These are phyloP conservation scores for Galleria mellonella DNA, from an alignment of 1,140 invertebrate genomes.

Conservation along the genomic window DNA sequence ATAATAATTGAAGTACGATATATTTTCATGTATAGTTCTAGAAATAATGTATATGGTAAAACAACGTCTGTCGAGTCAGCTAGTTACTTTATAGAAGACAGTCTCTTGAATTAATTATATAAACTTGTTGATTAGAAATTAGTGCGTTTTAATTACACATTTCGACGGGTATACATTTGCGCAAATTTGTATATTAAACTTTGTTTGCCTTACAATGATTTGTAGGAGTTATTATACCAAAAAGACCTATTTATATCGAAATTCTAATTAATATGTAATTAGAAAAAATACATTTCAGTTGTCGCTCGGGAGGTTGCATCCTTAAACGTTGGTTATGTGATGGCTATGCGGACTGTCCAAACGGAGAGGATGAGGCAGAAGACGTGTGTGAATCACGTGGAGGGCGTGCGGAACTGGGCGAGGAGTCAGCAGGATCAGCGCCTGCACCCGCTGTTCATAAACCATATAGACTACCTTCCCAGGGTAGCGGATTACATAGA, in stretches of 20 bases:
- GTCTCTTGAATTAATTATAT: too few relatives aligned
- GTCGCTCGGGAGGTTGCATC: conserved; percentile 81
- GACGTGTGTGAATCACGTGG: conserved; percentile 39
- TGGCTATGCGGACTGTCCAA: conserved; percentile 85
- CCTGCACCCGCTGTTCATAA: conserved; percentile 49
- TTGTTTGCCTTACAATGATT: too few relatives aligned
- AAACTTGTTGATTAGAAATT: too few relatives aligned
- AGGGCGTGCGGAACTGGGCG: conserved; percentile 33
- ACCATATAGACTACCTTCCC: conserved; percentile 25
- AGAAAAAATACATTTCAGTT: conserved; percentile 39
- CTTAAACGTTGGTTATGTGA: conserved; percentile 86
- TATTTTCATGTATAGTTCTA: too few relatives aligned
- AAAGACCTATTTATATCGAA: too few relatives aligned
- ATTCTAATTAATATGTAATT: neutral
- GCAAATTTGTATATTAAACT: neutral
- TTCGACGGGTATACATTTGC: too few relatives aligned
- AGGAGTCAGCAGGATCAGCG: conserved; percentile 50
- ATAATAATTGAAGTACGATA: too few relatives aligned
- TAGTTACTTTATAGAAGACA: too few relatives aligned
- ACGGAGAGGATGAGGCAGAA: conserved; percentile 85
- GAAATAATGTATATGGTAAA: too few relatives aligned
- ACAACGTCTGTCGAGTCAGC: too few relatives aligned
- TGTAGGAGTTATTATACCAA: neutral
- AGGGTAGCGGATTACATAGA: conserved; percentile 2
- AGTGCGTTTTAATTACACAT: too few relatives aligned